Conservation (phyloP, 1,140 invertebrate genomes). For the Drosophila guanche region DNA sequence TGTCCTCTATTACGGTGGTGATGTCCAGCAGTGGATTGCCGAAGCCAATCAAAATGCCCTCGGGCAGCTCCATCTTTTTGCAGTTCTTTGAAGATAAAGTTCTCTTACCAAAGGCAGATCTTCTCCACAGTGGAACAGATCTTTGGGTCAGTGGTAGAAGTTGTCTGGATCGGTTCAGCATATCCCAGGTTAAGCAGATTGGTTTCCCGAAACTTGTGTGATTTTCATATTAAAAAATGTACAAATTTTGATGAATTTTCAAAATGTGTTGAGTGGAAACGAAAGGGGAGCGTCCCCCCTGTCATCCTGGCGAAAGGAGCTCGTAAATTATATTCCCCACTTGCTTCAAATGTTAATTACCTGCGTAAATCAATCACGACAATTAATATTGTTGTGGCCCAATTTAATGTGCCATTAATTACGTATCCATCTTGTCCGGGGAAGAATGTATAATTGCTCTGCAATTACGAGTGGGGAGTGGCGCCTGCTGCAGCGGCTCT, state of each 20-base stretch:
- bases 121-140: background rate
- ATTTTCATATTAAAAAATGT: constrained; percentile 10
- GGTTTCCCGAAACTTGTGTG: background rate
- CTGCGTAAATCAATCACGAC: constrained; percentile 74
- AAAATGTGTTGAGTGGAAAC: constrained; percentile 16
- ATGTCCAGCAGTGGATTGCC: constrained; percentile 71
- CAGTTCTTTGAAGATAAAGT: background rate
- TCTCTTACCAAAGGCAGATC: background rate
- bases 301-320: background rate
- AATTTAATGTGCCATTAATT: constrained; percentile 76
- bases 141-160: background rate
- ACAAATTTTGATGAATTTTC: constrained; percentile 1
- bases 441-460: constrained; percentile 53
- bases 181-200: background rate
- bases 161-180: background rate
- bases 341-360: constrained; percentile 63
- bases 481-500: background rate
- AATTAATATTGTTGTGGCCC: constrained; percentile 65
- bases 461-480: constrained; percentile 41
- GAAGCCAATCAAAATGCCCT: constrained; percentile 52
- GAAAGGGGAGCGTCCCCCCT: constrained; percentile 7
- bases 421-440: constrained; percentile 63
- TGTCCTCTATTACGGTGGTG: constrained; percentile 37
- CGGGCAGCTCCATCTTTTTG: constrained; percentile 31
- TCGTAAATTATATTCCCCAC: constrained; percentile 25